Percentiles rank a stretch among this genome's conserved stretches.
Evolutionary conservation across 2,113 vertebrate species (phyloP).

Genomic region (Rhegmatorhina hoffmannsi): DNA sequence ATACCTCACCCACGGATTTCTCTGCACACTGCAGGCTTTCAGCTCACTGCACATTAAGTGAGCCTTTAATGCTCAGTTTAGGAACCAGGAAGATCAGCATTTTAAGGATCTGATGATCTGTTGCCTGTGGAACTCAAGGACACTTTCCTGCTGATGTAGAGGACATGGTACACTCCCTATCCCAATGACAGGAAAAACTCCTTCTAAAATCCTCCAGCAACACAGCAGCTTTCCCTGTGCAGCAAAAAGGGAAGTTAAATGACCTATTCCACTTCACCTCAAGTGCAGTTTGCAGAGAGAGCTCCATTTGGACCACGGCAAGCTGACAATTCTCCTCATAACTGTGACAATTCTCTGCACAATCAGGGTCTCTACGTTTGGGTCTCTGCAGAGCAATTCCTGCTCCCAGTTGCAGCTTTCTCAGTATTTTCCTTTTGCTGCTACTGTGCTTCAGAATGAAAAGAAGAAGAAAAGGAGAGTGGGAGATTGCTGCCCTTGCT

Average conservation of each 20-base stretch:
- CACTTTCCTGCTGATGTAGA: background rate
- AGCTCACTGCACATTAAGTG: background rate
- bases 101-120: background rate
- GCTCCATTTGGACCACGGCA: background rate
- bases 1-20: slow-evolving; percentile 7
- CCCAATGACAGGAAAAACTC: background rate
- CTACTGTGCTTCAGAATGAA: slow-evolving; percentile 25
- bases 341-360: background rate
- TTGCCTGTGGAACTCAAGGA: background rate
- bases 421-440: background rate
- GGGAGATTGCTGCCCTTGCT: background rate
- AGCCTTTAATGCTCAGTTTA: background rate
- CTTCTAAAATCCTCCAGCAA: background rate
- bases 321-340: background rate
- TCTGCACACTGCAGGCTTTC: background rate
- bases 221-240: background rate
- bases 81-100: background rate
- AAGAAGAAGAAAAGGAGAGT: slow-evolving; percentile 30
- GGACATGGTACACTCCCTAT: background rate
- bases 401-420: slow-evolving; percentile 8
- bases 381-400: slow-evolving; percentile 32
- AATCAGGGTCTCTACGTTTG: background rate
- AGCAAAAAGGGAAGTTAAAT: background rate
- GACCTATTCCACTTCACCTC: slow-evolving; percentile 21
- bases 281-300: background rate